Evolutionary conservation across 2,888 invertebrate species (phyloP), one percentile per base, ranked within the genome.

Genomic region (Amblyteles armatorius): DNA sequence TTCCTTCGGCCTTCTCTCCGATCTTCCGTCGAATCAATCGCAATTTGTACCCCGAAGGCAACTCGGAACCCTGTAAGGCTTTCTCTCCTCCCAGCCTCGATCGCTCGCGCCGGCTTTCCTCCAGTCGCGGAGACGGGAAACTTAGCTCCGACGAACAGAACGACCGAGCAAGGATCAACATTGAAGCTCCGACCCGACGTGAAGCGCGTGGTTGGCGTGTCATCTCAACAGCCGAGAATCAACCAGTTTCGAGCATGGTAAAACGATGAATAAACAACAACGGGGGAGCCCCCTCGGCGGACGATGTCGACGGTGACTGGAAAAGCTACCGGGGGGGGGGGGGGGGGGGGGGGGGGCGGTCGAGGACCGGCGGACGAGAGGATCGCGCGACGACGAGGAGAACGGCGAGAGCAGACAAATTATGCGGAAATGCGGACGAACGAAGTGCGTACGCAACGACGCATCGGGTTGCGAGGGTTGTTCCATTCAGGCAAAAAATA

Each of bases 361-460:
- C 71, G 72, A 84, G 83, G 76, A 72, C 72, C 50, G 40, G 52
- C 40, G 26, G 26, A 36, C n/a, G 26, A 60, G 57, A 80, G 19
- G 22, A 26, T 26, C 55, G 57, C 68, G 72, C 52, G 84, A 84
- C 52, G 76, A 65, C 73, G 82, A 73, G 44, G 48, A 79, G 44
- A 29, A 50, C 48, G 57, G 71, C 48, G 69, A 78, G 79, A 63
- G 68, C 88, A 88, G 90, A 91, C 91, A 91, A 91, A 91, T 91
- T 91, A 91, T 90, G 91, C 88, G 91, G 91, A 91, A 91, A 83
- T 87, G 89, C 84, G 57, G 33, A 88, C 88, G 90, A 33, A 57
- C 68, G 73, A 48, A 81, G 57, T 57, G 81, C 16, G 78, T 33
- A 29, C 69, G 74, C 65, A 87, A 91, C 87, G 86, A 86, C 65